Percentiles rank a stretch among this genome's conserved stretches.
phyloP scores from a whole-genome alignment of 1,140 invertebrate genomes.

The Drosophila melanica region DNA sequence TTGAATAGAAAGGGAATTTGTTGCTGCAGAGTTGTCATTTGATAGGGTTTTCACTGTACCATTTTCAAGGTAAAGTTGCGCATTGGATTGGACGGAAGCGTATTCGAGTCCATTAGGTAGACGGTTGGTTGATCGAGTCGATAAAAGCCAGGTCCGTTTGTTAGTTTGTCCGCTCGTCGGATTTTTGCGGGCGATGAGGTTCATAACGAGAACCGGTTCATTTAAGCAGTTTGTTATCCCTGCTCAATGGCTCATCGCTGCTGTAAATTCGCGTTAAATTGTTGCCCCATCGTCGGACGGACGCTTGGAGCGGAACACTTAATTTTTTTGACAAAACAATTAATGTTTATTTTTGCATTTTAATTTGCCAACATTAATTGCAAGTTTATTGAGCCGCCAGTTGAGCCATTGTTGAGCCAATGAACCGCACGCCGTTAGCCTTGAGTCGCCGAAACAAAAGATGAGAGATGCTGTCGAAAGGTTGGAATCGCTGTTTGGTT shows the following conservation, averaged over 20 bases:
- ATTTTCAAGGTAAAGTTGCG: too few species aligned
- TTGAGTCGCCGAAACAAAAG: constrained; percentile 42
- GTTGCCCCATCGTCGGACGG: constrained; percentile 25
- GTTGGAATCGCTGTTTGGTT: not conserved
- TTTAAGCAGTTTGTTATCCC: constrained; percentile 15
- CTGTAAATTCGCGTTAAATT: constrained; percentile 51
- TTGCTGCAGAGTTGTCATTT: too few species aligned
- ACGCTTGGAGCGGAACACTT: constrained; percentile 50
- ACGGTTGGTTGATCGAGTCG: not conserved
- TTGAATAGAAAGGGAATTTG: too few species aligned
- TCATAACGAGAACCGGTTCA: constrained; percentile 19
- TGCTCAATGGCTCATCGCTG: constrained; percentile 39
- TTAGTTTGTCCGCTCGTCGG: not conserved
- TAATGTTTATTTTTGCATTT: constrained; percentile 83
- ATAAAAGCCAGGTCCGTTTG: not conserved
- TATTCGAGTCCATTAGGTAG: too few species aligned
- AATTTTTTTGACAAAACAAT: constrained; percentile 76
- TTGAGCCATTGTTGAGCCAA: constrained; percentile 61
- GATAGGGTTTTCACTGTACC: too few species aligned
- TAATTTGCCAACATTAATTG: constrained; percentile 83
- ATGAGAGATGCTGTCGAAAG: constrained; percentile 4
- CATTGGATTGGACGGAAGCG: too few species aligned
- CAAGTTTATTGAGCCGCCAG: constrained; percentile 75
- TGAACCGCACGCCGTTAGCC: constrained; percentile 66
- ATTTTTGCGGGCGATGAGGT: not conserved